A percentile compares a stretch with the other conserved stretches of the same genome.
These are phyloP conservation scores for Mus caroli DNA, from an alignment of 2,797 vertebrate species.

Conservation along the genomic window DNA sequence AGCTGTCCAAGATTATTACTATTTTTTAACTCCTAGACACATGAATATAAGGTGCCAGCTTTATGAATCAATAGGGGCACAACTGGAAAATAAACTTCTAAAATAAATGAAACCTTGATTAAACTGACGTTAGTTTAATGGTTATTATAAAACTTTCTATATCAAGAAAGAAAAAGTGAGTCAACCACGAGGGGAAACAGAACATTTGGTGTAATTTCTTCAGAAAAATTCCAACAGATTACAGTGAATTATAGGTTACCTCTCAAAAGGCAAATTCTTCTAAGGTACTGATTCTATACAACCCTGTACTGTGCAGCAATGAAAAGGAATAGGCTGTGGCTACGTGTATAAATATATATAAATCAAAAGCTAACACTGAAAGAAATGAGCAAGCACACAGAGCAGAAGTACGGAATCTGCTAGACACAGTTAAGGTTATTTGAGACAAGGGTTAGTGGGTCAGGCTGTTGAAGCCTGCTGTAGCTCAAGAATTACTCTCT, in stretches of 20 bases:
- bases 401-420: not conserved
- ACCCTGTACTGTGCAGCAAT: not conserved
- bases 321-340: not conserved
- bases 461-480: not conserved
- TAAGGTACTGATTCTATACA: not conserved
- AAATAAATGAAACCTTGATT: not conserved
- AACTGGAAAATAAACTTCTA: not conserved
- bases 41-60: not conserved
- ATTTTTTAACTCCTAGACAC: not conserved
- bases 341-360: not conserved
- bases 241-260: not conserved
- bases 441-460: not conserved
- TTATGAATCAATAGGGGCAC: not conserved
- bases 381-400: not conserved
- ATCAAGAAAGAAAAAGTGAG: not conserved
- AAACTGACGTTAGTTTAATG: not conserved
- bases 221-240: not conserved
- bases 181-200: not conserved
- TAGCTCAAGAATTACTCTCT: not conserved
- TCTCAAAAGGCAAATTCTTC: not conserved
- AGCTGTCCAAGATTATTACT: not conserved
- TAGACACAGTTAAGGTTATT: not conserved
- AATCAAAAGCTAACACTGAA: not conserved
- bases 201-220: not conserved
- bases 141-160: constrained; percentile 8